These are phyloP conservation scores for Chelonus formosanus DNA, from an alignment of 2,888 invertebrate species.

Conservation along the genomic window DNA sequence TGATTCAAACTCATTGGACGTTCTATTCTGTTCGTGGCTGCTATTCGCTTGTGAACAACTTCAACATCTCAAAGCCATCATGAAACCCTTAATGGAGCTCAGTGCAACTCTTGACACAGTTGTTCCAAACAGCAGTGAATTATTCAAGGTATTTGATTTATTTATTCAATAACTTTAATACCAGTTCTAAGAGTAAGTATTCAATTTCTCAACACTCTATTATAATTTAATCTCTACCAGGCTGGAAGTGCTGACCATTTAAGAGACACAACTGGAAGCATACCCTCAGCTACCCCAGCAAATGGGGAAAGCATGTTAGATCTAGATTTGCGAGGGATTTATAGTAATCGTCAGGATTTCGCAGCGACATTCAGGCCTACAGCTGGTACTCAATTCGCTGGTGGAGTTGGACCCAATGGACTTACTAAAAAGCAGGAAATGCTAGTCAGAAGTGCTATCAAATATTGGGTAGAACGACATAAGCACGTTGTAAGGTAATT, in stretches of 20 bases:
- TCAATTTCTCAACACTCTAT: too few species aligned
- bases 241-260: constrained; percentile 59
- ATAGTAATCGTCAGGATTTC: constrained; percentile 81
- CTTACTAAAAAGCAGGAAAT: constrained; percentile 84
- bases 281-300: constrained; percentile 44
- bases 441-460: constrained; percentile 85
- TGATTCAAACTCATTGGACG: constrained; percentile 73
- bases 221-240: constrained; percentile 36
- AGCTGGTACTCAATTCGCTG: constrained; percentile 63
- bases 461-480: constrained; percentile 90
- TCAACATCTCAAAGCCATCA: constrained; percentile 84
- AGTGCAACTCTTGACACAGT: constrained; percentile 84
- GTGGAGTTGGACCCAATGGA: constrained; percentile 78
- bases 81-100: constrained; percentile 87
- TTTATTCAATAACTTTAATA: not conserved
- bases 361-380: constrained; percentile 76
- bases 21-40: constrained; percentile 85
- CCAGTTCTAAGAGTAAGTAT: too few species aligned
- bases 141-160: constrained; percentile 59
- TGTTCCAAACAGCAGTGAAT: constrained; percentile 67
- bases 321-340: constrained; percentile 77
- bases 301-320: constrained; percentile 64
- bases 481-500: constrained; percentile 85
- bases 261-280: constrained; percentile 47
- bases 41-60: constrained; percentile 88